Conservation (phyloP, 2,888 invertebrate species). For the Hermodice carunculata region DNA sequence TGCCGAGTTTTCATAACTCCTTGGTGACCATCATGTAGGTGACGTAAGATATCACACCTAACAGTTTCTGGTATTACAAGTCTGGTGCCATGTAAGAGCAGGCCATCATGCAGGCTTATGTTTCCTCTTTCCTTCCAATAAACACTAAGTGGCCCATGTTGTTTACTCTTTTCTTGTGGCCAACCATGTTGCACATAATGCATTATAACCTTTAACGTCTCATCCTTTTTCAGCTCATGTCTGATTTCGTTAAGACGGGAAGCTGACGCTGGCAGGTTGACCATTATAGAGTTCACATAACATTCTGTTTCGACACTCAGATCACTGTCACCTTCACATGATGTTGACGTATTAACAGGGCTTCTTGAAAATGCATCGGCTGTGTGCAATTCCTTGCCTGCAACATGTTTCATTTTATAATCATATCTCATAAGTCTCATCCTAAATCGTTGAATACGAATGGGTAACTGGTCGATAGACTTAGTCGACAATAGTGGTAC, state of each 20-base stretch:
- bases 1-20: background rate
- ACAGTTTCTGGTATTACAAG: background rate
- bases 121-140: no score
- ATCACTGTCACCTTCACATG: background rate
- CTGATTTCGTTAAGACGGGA: no score
- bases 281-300: background rate
- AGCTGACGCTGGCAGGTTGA: background rate
- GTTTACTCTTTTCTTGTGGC: no score
- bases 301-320: background rate
- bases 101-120: constrained; percentile 5
- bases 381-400: background rate
- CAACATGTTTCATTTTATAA: constrained; percentile 2
- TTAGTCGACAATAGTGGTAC: constrained; percentile 9
- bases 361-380: background rate
- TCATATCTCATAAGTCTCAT: constrained; percentile 3
- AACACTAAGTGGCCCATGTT: no score
- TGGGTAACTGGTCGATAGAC: background rate
- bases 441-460: constrained; percentile 7
- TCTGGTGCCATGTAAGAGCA: background rate
- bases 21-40: background rate
- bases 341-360: no score
- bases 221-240: no score
- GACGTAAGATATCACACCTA: background rate
- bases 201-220: no score
- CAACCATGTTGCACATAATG: no score